A percentile compares a stretch with the other conserved stretches of the same genome.
Evolutionary conservation across 2,797 vertebrate species (phyloP).

Genomic region (Macrochelys suwanniensis): DNA sequence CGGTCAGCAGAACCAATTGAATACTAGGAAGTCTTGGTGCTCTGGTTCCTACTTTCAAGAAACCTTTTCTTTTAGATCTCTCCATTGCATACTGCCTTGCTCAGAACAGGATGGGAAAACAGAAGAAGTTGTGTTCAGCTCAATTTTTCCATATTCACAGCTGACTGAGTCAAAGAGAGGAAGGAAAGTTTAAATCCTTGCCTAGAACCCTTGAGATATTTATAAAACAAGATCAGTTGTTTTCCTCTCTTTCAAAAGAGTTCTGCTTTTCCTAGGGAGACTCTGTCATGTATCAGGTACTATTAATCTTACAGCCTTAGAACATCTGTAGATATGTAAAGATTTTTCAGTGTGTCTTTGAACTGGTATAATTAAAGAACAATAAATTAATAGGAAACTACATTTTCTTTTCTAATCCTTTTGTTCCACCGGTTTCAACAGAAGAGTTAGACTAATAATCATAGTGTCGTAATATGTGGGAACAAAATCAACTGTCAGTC

Average conservation of each 20-base stretch:
- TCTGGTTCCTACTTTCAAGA: not conserved
- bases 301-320: not conserved
- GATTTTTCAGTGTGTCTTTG: not conserved
- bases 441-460: not conserved
- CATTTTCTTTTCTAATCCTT: not conserved
- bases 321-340: not conserved
- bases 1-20: not conserved
- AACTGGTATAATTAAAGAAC: not conserved
- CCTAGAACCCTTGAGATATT: not conserved
- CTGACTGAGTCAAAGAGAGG: not conserved
- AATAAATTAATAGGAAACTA: not conserved
- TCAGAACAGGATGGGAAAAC: not conserved
- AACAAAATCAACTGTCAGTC: not conserved
- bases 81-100: not conserved
- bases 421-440: not conserved
- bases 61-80: not conserved
- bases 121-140: slow-evolving; percentile 11
- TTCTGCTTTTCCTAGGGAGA: not conserved
- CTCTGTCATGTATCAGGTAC: not conserved
- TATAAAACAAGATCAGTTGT: not conserved
- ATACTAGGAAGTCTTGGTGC: not conserved
- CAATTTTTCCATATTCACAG: not conserved
- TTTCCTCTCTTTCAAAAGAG: not conserved
- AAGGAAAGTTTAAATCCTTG: not conserved
- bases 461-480: not conserved